phyloP scores from a whole-genome alignment of 2,113 vertebrate species.

The Geothlypis trichas region DNA sequence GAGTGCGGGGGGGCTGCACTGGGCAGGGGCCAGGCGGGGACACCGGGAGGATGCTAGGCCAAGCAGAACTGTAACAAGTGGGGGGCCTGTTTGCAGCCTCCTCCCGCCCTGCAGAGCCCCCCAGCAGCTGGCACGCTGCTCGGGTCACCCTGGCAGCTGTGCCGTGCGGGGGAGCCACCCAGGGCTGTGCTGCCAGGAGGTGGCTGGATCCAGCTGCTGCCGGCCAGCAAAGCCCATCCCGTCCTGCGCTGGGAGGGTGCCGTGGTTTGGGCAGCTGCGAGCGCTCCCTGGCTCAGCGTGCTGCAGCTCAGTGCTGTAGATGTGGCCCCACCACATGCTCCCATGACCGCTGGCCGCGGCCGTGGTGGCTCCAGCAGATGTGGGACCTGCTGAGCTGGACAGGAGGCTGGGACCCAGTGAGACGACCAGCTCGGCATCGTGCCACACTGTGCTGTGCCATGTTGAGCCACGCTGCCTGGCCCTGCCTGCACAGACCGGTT shows the following conservation, averaged over 20 bases:
- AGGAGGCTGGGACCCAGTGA: not conserved
- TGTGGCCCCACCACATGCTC: not conserved
- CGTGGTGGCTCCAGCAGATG: not conserved
- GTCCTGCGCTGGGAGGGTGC: not conserved
- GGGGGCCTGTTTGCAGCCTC: not conserved
- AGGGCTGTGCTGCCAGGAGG: not conserved
- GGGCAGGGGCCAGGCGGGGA: not conserved
- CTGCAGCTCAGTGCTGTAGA: not conserved
- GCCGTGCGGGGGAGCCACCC: not conserved
- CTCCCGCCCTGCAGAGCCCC: not conserved
- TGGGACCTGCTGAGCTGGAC: not conserved
- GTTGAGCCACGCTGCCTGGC: not conserved
- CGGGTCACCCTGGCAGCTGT: not conserved
- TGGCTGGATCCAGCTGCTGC: constrained; percentile 33
- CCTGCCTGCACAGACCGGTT: constrained; percentile 17
- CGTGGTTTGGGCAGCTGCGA: constrained; percentile 46
- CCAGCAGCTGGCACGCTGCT: not conserved
- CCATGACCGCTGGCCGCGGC: not conserved
- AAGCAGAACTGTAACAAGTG: not conserved
- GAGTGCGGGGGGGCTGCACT: not conserved
- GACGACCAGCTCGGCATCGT: not conserved
- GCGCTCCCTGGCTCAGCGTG: not conserved
- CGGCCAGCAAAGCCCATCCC: not conserved
- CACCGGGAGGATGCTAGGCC: rapidly evolving
- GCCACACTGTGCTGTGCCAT: not conserved